Evolutionary conservation across 2,113 vertebrate species (phyloP), one percentile per base, ranked within the genome.

Genomic region (Haemorhous mexicanus): DNA sequence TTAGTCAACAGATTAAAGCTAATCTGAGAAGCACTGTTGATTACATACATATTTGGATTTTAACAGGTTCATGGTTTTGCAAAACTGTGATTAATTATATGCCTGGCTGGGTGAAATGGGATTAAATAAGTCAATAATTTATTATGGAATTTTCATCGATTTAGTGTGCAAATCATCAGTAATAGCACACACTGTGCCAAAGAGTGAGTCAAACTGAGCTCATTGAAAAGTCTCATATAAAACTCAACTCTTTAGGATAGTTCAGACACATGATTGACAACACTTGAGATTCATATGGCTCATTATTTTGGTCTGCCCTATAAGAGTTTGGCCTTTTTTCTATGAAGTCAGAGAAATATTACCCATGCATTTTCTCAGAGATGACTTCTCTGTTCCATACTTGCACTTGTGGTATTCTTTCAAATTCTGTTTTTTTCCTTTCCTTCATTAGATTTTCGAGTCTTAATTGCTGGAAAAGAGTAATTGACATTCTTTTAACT

Each of bases 41-140:
- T 95, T 91, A 87, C 58, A 87, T 35, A 64, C 74, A 43, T 49
- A 85, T 83, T 44, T 78, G 24, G 67, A 88, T 81, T 94, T 92
- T 95, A 91, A 89, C 61, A 95, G 55, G 80, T 74, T 47, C 26
- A 0, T 85, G 84, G 41, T 95, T 97, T 85, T 91, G 59, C 85
- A 90, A 84, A 95, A 91, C 72, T 88, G 63, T 87, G 81, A 84
- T 61, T 74, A 93, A 93, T 92, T 94, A 91, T 64, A 82, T 85
- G 92, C 74, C 66, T 91, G 94, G 58, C 75, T 94, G 49, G 53
- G 46, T 92, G 83, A 95, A 96, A 95, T 64, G n/a, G 77, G 56
- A 89, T 62, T 50, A 79, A 87, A 91, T 82, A 88, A 92, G 75
- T 94, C 92, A 88, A 86, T 96, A 94, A 84, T 91, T 95, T 96